phyloP scores from a whole-genome alignment of 64 coral and sea anemone species.

The Platygyra sinensis region DNA sequence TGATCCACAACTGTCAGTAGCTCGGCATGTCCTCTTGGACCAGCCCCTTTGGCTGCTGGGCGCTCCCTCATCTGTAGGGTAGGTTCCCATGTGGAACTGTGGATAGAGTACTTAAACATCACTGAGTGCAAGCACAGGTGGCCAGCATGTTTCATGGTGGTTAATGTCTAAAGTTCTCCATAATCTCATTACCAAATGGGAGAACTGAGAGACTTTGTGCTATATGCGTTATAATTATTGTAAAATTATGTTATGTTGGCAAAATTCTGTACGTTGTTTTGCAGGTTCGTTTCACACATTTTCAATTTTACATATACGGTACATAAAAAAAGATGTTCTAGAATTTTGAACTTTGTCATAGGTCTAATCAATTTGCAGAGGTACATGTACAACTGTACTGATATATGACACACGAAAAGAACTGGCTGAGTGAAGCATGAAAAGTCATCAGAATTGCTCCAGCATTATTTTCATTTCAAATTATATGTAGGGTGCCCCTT shows the following conservation, averaged over 20 bases:
- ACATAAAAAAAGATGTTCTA: too few relatives aligned
- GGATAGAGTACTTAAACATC: constrained; percentile 3
- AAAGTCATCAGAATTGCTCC: too few relatives aligned
- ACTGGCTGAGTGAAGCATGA: too few relatives aligned
- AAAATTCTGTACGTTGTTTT: neutral
- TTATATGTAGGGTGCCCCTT: too few relatives aligned
- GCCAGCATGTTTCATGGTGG: constrained; percentile 49
- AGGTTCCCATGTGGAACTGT: constrained; percentile 3
- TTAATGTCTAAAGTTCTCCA: neutral
- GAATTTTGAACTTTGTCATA: too few relatives aligned
- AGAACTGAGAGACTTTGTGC: neutral
- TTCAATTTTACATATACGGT: too few relatives aligned
- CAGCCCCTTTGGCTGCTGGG: constrained; percentile 12
- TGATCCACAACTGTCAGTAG: constrained; percentile 24
- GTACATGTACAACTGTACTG: too few relatives aligned
- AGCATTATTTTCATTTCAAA: too few relatives aligned
- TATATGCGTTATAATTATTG: neutral
- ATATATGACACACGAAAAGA: too few relatives aligned
- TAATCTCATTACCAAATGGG: constrained; percentile 23
- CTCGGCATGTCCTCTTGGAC: constrained; percentile 25
- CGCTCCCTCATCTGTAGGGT: constrained; percentile 12
- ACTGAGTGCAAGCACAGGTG: neutral
- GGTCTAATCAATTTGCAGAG: too few relatives aligned
- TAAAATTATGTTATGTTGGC: neutral
- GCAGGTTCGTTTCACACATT: too few relatives aligned